Percentiles rank a stretch among this genome's conserved stretches.
These are phyloP conservation scores for Drosophila ambigua DNA, from an alignment of 1,140 invertebrate genomes.

Conservation along the genomic window DNA sequence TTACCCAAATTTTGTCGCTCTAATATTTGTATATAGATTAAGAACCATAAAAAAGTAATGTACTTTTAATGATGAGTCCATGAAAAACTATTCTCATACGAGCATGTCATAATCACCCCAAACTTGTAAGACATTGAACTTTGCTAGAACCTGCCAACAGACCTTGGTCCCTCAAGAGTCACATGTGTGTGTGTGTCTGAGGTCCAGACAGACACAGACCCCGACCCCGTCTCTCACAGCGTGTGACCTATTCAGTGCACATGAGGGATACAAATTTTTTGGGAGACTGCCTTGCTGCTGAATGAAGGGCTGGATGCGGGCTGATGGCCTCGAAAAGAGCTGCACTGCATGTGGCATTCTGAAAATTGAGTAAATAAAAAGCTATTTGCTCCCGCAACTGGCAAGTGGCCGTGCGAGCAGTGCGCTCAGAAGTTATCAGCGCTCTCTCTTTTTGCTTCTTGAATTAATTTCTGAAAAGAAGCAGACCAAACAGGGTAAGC, in stretches of 20 bases:
- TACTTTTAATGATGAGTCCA: too few species aligned
- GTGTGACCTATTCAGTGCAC: slow-evolving; percentile 37
- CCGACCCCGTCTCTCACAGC: slow-evolving; percentile 20
- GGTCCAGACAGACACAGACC: slow-evolving; percentile 31
- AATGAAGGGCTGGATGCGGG: slow-evolving; percentile 29
- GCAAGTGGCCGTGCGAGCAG: slow-evolving; percentile 50
- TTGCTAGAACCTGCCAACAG: slow-evolving; percentile 24
- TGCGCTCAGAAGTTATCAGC: slow-evolving; percentile 61
- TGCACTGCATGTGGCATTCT: slow-evolving; percentile 43
- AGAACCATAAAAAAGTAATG: too few species aligned
- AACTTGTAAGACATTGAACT: slow-evolving; percentile 26
- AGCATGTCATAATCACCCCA: too few species aligned
- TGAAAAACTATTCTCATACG: too few species aligned
- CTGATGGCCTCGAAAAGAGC: slow-evolving; percentile 23
- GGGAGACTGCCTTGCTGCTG: slow-evolving; percentile 7
- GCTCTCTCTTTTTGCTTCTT: slow-evolving; percentile 76
- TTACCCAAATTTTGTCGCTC: too few species aligned
- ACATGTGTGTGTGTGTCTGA: slow-evolving; percentile 3
- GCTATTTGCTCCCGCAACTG: slow-evolving; percentile 12
- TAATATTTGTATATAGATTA: too few species aligned
- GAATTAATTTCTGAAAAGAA: slow-evolving; percentile 70
- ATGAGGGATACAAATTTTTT: slow-evolving; percentile 30
- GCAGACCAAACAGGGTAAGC: slow-evolving; percentile 8
- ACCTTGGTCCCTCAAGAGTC: too few species aligned
- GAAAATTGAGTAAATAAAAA: slow-evolving; percentile 48